A percentile compares a stretch with the other conserved stretches of the same genome.
Conservation (phyloP, 2,113 vertebrate genomes). For the Urocolius indicus region DNA sequence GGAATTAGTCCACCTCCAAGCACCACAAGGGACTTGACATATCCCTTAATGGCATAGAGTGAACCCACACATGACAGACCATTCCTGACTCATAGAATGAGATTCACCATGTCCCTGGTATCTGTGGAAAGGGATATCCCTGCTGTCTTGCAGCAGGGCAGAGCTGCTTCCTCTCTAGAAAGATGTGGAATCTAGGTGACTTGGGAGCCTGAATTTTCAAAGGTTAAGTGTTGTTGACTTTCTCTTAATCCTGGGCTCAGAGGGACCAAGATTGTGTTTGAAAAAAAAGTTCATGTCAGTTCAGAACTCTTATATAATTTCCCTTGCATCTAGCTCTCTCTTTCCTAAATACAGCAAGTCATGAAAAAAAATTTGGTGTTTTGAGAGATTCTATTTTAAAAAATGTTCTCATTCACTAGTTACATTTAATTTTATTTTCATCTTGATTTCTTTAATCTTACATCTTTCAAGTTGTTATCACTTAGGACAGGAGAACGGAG, state of each 20-base stretch:
- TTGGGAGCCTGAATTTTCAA: not conserved
- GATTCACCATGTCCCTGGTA: not conserved
- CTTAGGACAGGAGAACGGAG: not conserved
- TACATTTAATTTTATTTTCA: not conserved
- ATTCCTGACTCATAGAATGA: not conserved
- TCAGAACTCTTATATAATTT: not conserved
- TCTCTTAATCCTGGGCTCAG: not conserved
- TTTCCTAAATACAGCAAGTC: not conserved
- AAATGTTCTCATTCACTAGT: not conserved
- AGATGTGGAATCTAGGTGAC: not conserved
- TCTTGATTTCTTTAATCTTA: not conserved
- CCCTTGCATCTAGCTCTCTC: not conserved
- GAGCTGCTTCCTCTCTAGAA: not conserved
- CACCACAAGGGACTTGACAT: not conserved
- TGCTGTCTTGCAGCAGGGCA: not conserved
- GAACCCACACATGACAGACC: not conserved
- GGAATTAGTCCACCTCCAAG: not conserved
- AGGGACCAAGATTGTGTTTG: not conserved
- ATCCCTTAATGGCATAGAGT: not conserved
- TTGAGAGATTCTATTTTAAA: not conserved
- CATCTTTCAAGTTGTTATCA: not conserved
- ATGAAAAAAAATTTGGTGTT: not conserved
- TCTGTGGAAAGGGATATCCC: not conserved
- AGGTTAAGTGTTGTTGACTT: not conserved
- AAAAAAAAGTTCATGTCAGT: not conserved